Conservation (phyloP, 2,113 vertebrate species). For the Stictonetta naevosa region DNA sequence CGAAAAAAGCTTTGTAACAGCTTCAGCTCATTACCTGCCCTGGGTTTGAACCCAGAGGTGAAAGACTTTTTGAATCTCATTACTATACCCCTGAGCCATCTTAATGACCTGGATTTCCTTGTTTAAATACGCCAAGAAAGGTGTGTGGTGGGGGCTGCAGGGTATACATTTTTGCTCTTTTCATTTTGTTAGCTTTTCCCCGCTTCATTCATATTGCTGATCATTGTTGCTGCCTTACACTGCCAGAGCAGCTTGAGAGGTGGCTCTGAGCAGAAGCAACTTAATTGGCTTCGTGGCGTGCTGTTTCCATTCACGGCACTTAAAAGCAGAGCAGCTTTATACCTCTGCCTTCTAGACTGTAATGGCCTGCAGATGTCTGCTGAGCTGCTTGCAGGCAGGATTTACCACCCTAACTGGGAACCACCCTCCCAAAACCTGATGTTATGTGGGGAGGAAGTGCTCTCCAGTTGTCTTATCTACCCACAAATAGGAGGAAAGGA, state of each 20-base stretch:
- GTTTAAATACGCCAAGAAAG: neutral
- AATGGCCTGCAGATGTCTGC: slow-evolving; percentile 65
- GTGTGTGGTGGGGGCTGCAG: neutral
- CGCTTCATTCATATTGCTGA: neutral
- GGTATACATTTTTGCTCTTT: neutral
- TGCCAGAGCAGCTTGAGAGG: neutral
- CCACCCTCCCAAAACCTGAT: neutral
- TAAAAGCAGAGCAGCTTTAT: slow-evolving; percentile 42
- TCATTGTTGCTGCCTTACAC: accelerated
- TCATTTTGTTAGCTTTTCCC: neutral
- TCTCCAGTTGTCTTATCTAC: neutral
- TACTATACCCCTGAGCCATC: neutral
- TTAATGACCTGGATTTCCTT: slow-evolving; percentile 3
- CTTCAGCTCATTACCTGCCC: neutral
- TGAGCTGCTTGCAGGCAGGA: neutral
- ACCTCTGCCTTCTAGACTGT: slow-evolving; percentile 50
- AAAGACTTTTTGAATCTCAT: slow-evolving; percentile 1
- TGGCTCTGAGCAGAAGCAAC: neutral
- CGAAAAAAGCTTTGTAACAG: neutral
- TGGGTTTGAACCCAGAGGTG: slow-evolving; percentile 27
- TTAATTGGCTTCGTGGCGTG: slow-evolving; percentile 29
- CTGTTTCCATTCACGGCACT: slow-evolving; percentile 69
- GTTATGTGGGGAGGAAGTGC: neutral
- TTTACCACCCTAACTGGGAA: slow-evolving; percentile 28
- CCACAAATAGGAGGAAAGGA: neutral